These are phyloP conservation scores for Cerceris ruficornis DNA, from an alignment of 2,888 invertebrate species.

Conservation along the genomic window DNA sequence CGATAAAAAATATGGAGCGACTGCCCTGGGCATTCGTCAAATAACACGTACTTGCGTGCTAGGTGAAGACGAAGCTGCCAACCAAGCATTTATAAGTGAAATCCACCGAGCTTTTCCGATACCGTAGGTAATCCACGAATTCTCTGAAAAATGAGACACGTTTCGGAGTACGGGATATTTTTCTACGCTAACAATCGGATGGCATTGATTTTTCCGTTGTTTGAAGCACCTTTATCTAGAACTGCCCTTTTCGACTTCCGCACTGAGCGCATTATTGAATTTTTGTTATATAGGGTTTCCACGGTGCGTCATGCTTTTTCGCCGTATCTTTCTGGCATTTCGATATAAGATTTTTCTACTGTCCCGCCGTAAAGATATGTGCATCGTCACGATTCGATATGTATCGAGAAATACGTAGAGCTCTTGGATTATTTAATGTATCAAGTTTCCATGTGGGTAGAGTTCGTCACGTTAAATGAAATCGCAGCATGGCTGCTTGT, in stretches of 20 bases:
- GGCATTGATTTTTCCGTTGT: too few relatives aligned
- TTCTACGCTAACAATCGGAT: background rate
- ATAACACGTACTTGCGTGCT: conserved; percentile 67
- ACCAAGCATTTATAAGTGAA: conserved; percentile 32
- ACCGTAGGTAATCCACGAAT: conserved; percentile 37
- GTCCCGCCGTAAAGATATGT: conserved; percentile 7
- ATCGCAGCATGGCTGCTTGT: background rate
- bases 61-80: conserved; percentile 51
- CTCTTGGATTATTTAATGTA: background rate
- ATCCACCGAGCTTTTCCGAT: conserved; percentile 26
- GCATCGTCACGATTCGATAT: background rate
- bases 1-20: conserved; percentile 56
- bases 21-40: conserved; percentile 69
- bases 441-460: background rate
- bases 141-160: conserved; percentile 1
- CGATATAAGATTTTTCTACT: conserved; percentile 4
- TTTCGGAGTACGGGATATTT: background rate
- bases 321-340: background rate
- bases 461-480: background rate
- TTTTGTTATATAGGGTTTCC: background rate
- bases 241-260: too few relatives aligned
- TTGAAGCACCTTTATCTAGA: too few relatives aligned
- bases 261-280: background rate
- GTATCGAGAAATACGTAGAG: background rate
- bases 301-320: background rate